phyloP scores from a whole-genome alignment of 1,140 invertebrate genomes.

The Coptotermes formosanus region DNA sequence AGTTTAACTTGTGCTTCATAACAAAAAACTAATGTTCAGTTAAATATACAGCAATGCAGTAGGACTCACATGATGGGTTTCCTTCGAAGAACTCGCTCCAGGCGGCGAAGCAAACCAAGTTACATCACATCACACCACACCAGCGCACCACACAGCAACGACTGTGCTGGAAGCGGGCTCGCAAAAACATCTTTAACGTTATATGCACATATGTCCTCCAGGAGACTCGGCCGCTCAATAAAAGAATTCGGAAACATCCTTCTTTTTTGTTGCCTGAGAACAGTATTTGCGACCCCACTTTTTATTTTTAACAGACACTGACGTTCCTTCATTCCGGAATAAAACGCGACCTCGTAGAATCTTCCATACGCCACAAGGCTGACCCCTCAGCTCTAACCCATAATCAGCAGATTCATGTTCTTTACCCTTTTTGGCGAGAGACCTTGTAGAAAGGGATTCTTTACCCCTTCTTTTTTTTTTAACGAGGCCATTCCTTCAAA shows the following conservation, averaged over 20 bases:
- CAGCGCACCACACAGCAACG: background rate
- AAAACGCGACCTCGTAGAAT: background rate
- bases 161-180: background rate
- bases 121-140: background rate
- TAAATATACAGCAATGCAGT: too few species aligned
- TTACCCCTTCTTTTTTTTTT: slow-evolving; percentile 16
- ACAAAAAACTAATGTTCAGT: too few species aligned
- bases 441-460: background rate
- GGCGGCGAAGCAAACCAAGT: too few species aligned
- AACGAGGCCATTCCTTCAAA: background rate
- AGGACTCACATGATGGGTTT: too few species aligned
- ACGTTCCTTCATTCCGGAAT: background rate
- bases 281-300: background rate
- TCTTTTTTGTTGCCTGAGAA: background rate
- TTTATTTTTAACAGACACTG: background rate
- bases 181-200: background rate
- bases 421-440: background rate
- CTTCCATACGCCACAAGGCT: background rate
- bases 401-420: background rate
- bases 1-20: too few species aligned
- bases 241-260: background rate
- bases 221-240: background rate
- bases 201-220: background rate
- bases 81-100: too few species aligned
- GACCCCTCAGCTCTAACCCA: background rate